phyloP scores from a whole-genome alignment of 2,797 vertebrate species.

The Synaphobranchus kaupii region DNA sequence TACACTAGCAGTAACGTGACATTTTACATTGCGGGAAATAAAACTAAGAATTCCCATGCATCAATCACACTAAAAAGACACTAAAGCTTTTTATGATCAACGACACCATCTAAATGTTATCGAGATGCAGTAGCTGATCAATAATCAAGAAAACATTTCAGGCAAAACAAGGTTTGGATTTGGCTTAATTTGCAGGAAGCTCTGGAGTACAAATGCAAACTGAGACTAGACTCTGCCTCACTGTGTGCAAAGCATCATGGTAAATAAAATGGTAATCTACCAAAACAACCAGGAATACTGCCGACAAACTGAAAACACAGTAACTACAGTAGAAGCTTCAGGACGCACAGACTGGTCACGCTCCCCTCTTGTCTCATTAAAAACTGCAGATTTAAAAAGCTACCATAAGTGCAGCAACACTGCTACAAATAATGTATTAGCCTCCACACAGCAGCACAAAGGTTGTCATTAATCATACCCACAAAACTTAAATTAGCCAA shows the following conservation, averaged over 20 bases:
- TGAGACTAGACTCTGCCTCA: neutral
- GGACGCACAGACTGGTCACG: neutral
- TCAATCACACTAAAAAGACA: constrained; percentile 13
- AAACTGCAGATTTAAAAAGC: neutral
- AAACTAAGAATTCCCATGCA: neutral
- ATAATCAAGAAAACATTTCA: neutral
- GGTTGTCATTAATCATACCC: neutral
- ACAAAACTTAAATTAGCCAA: constrained; percentile 6
- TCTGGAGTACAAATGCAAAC: neutral
- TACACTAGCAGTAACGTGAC: neutral
- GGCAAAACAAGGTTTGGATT: neutral
- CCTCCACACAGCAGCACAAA: neutral
- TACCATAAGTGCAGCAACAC: neutral
- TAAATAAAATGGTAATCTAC: neutral
- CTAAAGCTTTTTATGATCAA: neutral
- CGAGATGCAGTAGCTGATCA: neutral
- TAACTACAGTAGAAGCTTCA: neutral
- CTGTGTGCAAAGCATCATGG: neutral
- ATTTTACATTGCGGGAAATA: neutral
- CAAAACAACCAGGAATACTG: neutral
- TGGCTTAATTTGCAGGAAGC: constrained; percentile 12
- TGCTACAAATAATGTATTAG: neutral
- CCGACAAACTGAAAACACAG: neutral
- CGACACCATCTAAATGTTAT: neutral
- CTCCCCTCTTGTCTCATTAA: neutral